Evolutionary conservation across 2,888 invertebrate genomes (phyloP), one percentile per base, ranked within the genome.

Genomic region (Trypoxylon attenuatum): DNA sequence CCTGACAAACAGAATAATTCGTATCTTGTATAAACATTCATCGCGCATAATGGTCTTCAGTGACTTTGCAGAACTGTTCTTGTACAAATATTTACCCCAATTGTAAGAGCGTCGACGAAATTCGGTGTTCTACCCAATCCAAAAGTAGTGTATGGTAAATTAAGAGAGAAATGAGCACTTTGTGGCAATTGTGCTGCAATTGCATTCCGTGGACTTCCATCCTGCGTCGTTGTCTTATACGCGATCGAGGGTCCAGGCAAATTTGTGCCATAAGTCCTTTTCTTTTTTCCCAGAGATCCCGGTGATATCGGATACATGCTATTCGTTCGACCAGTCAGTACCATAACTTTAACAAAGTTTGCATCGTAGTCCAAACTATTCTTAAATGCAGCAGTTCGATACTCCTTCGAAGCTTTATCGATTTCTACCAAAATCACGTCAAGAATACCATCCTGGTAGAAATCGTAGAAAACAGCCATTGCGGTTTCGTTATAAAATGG

Each of bases 91-190:
- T 81, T 92, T 47, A 94, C 87, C 5, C 96, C 95, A 1, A 97
- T 95, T 55, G 91, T 92, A 27, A 99, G 88, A 8, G 91, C 91
- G 82, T 99, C 98, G 0, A 99, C 95, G 88, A 99, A 99, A 88
- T 99, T 99, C 1, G 99, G 98, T 29, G 97, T 97, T 61, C 97
- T 91, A 1, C 99, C 99, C n/a, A 99, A 89, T 1, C 99, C 99
- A 88, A 99, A 99, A 71, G 97, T 94, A 0, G 94, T 94, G 86
- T 96, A 99, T 0, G 99, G 99, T 56, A 98, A 88, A 86, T 97
- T 96, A n/a, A 99, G 89, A 1, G 97, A 92, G 85, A 94, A 94
- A 85, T 98, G 94, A 1, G 97, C 95, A 19, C 97, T 96, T 86
- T 98, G 97, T 0, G 96, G 93, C 45, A 98, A 87, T 85, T 99